Evolutionary conservation across 2,113 vertebrate species (phyloP), one percentile per base, ranked within the genome.

Genomic region (Brachyistius frenatus): DNA sequence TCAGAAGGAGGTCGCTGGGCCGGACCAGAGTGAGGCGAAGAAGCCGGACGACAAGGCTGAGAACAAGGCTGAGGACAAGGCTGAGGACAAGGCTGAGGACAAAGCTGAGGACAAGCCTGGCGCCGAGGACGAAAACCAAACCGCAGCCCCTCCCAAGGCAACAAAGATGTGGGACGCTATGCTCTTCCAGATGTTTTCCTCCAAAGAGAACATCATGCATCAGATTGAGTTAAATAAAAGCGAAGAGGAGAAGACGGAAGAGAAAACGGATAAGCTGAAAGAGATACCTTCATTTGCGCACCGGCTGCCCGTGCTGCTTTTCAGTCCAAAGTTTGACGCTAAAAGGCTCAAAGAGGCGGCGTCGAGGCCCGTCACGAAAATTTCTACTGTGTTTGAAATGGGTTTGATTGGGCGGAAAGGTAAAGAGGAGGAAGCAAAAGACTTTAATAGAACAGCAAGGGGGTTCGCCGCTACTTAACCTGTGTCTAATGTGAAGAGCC

Each of bases 131-230:
- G 75, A 49, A 13, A 80, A 78, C 2, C 49, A 80, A 13, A 39
- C 76, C 73, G 75, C 91, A 90, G 91, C 86, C 5, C 2, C 89
- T 83, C 95, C 95, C 0, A 94, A 94, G 61, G 96, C 95, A 41
- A 91, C 85, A 0, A 95, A 94, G 82, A 96, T 98, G 96, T 99
- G 98, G 98, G 96, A 99, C 0, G 96, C 97, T 0, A 93, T 98
- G 64, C 94, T 99, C 41, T 97, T 98, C 81, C 96, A 96, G 56
- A 92, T 97, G 95, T 94, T 96, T 0, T 89, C 96, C 65, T 85
- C 88, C 1, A 94, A 95, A 77, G 93, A 95, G 49, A 96, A 16
- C 46, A 92, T 94, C 73, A 91, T 95, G 91, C 93, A 95, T 73
- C 94, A 95, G 80, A 94, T 95, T 4, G 94, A 88, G 78, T 66